A percentile compares a stretch with the other conserved stretches of the same genome.
phyloP scores from a whole-genome alignment of 2,888 invertebrate species.

The Cancer borealis region DNA sequence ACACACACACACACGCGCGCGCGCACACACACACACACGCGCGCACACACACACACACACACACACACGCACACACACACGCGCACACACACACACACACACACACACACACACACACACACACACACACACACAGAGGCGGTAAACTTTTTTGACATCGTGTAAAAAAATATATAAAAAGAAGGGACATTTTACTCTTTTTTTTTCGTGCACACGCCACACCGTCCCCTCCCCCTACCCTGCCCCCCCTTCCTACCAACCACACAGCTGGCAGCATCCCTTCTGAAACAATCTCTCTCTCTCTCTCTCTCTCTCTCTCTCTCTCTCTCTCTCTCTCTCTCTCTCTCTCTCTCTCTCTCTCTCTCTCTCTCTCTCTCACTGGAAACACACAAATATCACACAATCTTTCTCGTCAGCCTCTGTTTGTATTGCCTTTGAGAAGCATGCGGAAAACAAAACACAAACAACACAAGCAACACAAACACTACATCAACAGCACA shows the following conservation, averaged over 20 bases:
- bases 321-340: slow-evolving; percentile 36
- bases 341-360: slow-evolving; percentile 13
- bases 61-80: not conserved
- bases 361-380: not conserved
- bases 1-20: not conserved
- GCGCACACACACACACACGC: not conserved
- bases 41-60: not conserved
- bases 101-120: not conserved
- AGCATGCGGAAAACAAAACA: not conserved
- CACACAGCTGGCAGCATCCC: too few species aligned
- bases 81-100: not conserved
- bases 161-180: not conserved
- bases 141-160: slow-evolving; percentile 9
- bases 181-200: not conserved
- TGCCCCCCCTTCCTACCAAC: not conserved
- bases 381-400: too few species aligned
- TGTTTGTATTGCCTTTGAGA: too few species aligned
- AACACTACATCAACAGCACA: not conserved
- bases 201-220: not conserved
- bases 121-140: not conserved
- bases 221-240: not conserved
- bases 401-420: too few species aligned
- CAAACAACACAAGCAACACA: not conserved
- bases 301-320: slow-evolving; percentile 37
- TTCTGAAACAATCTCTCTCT: not conserved